Conservation (phyloP, 2,113 vertebrate genomes). For the Hystrix brachyura region DNA sequence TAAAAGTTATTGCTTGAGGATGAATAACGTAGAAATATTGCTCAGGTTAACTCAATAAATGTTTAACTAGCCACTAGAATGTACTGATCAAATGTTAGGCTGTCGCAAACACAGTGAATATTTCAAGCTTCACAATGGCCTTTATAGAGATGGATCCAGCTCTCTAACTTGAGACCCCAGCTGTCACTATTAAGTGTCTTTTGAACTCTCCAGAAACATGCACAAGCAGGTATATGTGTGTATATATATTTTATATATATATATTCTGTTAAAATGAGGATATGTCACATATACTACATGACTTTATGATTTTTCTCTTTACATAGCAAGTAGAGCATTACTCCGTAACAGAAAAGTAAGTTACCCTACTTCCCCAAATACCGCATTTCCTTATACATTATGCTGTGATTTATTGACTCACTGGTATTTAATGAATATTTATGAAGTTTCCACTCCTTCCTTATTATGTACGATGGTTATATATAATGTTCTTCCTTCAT, state of each 20-base stretch:
- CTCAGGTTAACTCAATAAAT: neutral
- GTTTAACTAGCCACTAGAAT: neutral
- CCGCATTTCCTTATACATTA: neutral
- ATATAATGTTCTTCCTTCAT: neutral
- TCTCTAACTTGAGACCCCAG: neutral
- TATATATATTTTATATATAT: neutral
- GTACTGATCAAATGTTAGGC: neutral
- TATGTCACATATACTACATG: neutral
- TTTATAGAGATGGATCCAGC: neutral
- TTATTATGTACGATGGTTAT: neutral
- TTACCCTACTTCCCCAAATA: neutral
- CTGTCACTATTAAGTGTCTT: neutral
- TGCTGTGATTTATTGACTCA: neutral
- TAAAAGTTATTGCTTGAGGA: neutral
- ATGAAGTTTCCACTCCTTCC: neutral
- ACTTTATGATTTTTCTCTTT: constrained; percentile 5
- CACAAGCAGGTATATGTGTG: neutral
- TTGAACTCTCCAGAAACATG: neutral
- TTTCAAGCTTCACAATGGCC: neutral
- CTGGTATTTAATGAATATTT: neutral
- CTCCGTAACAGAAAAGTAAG: neutral
- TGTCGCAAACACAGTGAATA: neutral
- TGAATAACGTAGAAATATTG: constrained; percentile 36
- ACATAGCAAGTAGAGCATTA: neutral
- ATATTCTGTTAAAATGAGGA: neutral